phyloP scores from a whole-genome alignment of 2,888 invertebrate genomes.

The Lepidochrysops patricia region DNA sequence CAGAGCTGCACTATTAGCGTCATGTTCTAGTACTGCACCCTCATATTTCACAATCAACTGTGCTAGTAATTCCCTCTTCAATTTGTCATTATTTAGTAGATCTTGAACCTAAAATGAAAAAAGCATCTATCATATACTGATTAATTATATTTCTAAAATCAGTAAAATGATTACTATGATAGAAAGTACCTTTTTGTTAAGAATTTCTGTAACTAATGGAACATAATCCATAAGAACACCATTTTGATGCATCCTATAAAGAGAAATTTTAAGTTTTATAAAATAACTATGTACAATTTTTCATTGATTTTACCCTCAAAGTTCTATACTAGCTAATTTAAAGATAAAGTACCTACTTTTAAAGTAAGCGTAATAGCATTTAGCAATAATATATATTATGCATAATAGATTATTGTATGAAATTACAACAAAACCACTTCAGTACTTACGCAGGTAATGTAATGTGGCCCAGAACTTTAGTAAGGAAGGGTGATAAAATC shows the following conservation, averaged over 20 bases:
- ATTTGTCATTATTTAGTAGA: constrained; percentile 56
- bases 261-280: too few relatives aligned
- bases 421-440: constrained; percentile 1
- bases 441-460: constrained; percentile 58
- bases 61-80: constrained; percentile 58
- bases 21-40: constrained; percentile 64
- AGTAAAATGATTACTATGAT: not conserved
- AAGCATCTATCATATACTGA: too few relatives aligned
- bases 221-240: constrained; percentile 75
- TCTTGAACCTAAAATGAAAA: constrained; percentile 49
- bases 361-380: too few relatives aligned
- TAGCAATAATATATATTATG: not conserved
- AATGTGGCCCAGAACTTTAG: constrained; percentile 60
- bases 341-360: too few relatives aligned
- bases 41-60: constrained; percentile 67
- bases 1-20: constrained; percentile 68
- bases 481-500: constrained; percentile 61
- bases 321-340: too few relatives aligned
- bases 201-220: constrained; percentile 63
- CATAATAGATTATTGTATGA: not conserved
- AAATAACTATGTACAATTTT: too few relatives aligned
- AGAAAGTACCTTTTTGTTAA: constrained; percentile 63
- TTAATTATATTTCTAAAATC: too few relatives aligned
- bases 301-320: too few relatives aligned
- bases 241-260: constrained; percentile 60